These are phyloP conservation scores for Halcyon chelicuti DNA, from an alignment of 2,797 vertebrate species.

Conservation along the genomic window DNA sequence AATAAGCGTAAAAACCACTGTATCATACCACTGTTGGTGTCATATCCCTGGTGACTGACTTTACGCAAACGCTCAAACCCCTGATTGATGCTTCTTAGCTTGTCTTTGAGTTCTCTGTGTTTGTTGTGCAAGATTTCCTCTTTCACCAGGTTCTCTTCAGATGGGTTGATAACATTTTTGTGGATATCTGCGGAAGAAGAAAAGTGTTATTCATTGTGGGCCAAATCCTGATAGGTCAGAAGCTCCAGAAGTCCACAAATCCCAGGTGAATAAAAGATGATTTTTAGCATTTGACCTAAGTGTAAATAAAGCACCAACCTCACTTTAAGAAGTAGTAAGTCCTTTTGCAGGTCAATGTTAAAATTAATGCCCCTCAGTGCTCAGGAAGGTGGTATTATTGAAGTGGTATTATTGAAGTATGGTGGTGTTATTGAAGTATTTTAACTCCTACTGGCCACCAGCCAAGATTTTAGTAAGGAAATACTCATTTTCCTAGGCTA, in stretches of 20 bases:
- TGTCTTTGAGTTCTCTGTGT: slow-evolving; percentile 91
- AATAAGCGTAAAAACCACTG: background rate
- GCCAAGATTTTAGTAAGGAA: background rate
- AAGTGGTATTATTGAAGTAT: background rate
- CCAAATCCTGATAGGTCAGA: background rate
- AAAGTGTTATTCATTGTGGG: background rate
- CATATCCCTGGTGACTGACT: slow-evolving; percentile 92
- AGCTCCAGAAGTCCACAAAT: background rate
- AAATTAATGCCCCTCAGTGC: background rate
- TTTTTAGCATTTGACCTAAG: background rate
- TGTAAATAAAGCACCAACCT: background rate
- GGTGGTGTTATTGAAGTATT: background rate
- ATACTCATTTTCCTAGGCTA: background rate
- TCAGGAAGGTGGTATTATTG: background rate
- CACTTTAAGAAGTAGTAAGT: background rate
- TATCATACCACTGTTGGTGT: slow-evolving; percentile 83
- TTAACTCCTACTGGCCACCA: background rate
- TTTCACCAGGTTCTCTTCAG: slow-evolving; percentile 82
- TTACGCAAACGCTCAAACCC: slow-evolving; percentile 92
- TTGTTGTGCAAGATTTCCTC: slow-evolving; percentile 84
- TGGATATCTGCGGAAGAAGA: slow-evolving; percentile 82
- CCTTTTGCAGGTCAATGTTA: background rate
- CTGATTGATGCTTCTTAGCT: slow-evolving; percentile 89
- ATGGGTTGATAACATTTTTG: slow-evolving; percentile 89
- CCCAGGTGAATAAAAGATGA: background rate